Base-by-base conservation (phyloP, 2,113 vertebrate genomes). In the Reinhardtius hippoglossoides region DNA sequence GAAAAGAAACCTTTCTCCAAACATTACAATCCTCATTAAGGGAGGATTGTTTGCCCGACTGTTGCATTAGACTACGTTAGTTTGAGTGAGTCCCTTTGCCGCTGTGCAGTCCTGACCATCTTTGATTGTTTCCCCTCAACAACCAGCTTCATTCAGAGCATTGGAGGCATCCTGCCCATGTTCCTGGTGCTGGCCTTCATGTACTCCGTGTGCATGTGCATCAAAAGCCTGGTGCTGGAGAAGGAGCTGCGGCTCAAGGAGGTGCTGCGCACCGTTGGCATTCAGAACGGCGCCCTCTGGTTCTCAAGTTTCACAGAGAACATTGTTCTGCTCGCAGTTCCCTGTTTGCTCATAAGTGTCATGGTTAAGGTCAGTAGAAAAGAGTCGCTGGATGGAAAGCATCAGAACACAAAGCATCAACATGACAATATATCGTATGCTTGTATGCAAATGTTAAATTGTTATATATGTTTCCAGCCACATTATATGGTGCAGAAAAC, bases 281-380 rank as follows among this genome's bases (percentile, higher is more conserved):
- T 93, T 65, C 81, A 55, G 10, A 94, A 94, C 26, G 57, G 73
- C 3, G 2, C 75, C 13, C 80, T 94, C 10, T 92, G 90, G 90
- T 71, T 89, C 1, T 40, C 75, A 1, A 71, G 26, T 84, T 82
- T 94, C 88, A 80, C 61, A 16, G 91, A 92, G 67, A 94, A 85
- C 88, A 50, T 92, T n/a, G 62, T 83, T 37, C 88, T 89, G 52
- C 75, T 94, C 67, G 40, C 24, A 4, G 71, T 93, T 42, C 92
- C 92, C 42, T 95, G 93, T 56, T 85, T 50, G 10, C 80, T 94
- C 50, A 87, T 96, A 62, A 91, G 83, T 73, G 12, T 94, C 67
- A 80, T 93, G 90, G 18, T 94, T 69, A 95, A 93, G 92, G 94
- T 95, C 91, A 94, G 92, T 93, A 52, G 7, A 83, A 76, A 67